A percentile compares a stretch with the other conserved stretches of the same genome.
Conservation (phyloP, 2,888 invertebrate species). For the Lordiphosa andalusiaca region DNA sequence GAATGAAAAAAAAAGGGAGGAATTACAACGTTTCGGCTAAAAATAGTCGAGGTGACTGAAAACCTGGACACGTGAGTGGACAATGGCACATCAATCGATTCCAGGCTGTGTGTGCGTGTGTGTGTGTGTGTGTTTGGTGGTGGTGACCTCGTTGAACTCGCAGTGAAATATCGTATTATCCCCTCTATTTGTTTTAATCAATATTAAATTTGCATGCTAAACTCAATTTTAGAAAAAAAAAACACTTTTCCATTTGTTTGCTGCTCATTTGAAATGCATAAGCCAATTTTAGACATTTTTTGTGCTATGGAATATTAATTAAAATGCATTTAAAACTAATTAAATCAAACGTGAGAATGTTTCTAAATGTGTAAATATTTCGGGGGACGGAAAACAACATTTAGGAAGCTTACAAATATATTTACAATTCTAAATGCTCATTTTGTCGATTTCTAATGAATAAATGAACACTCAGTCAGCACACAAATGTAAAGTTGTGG, state of each 20-base stretch:
- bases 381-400: background rate
- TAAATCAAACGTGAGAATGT: conserved; percentile 17
- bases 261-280: conserved; percentile 4
- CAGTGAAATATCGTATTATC: conserved; percentile 1
- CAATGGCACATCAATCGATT: conserved; percentile 10
- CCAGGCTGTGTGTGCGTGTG: background rate
- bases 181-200: background rate
- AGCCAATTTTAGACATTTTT: conserved; percentile 1
- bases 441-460: too few relatives aligned
- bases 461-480: too few relatives aligned
- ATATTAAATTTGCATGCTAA: conserved; percentile 3
- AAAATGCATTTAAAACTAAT: conserved; percentile 41
- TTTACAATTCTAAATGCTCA: too few relatives aligned
- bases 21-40: conserved; percentile 6
- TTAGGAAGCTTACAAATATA: background rate
- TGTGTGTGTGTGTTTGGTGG: background rate
- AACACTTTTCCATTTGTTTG: background rate
- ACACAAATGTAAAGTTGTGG: too few relatives aligned
- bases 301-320: conserved; percentile 28
- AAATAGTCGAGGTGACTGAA: conserved; percentile 2
- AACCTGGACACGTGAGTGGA: conserved; percentile 1
- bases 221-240: too few relatives aligned
- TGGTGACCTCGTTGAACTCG: conserved; percentile 8
- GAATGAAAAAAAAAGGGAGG: conserved; percentile 5
- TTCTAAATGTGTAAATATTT: conserved; percentile 5